These are phyloP conservation scores for Gari tellinella DNA, from an alignment of 2,888 invertebrate species.

Conservation along the genomic window DNA sequence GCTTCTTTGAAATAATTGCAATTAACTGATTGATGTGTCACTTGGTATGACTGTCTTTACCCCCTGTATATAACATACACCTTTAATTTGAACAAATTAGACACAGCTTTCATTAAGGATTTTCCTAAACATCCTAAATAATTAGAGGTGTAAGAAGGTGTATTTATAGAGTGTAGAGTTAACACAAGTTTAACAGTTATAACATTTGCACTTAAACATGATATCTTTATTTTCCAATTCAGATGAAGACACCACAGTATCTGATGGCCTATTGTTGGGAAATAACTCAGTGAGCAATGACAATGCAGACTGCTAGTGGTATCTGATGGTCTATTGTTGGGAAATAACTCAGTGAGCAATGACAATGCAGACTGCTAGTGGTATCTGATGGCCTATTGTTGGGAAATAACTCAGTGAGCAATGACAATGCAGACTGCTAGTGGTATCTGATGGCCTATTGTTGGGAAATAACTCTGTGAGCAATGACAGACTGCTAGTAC, in stretches of 20 bases:
- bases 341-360: constrained; percentile 21
- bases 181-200: too few relatives aligned
- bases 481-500: constrained; percentile 27
- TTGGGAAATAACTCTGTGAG: constrained; percentile 16
- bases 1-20: too few relatives aligned
- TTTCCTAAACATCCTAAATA: too few relatives aligned
- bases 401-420: constrained; percentile 13
- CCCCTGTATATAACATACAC: background rate
- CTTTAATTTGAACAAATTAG: background rate
- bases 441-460: constrained; percentile 28
- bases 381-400: constrained; percentile 32
- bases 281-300: constrained; percentile 29
- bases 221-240: constrained; percentile 3
- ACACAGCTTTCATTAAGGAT: background rate
- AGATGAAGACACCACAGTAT: constrained; percentile 28
- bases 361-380: constrained; percentile 26
- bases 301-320: constrained; percentile 18
- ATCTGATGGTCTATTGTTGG: constrained; percentile 30
- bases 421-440: constrained; percentile 31
- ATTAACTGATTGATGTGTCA: too few relatives aligned
- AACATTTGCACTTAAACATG: too few relatives aligned
- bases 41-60: too few relatives aligned
- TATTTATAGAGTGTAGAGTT: too few relatives aligned
- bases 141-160: too few relatives aligned
- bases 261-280: constrained; percentile 28